Conservation (phyloP, 2,888 invertebrate genomes). For the Pherbina coryleti region DNA sequence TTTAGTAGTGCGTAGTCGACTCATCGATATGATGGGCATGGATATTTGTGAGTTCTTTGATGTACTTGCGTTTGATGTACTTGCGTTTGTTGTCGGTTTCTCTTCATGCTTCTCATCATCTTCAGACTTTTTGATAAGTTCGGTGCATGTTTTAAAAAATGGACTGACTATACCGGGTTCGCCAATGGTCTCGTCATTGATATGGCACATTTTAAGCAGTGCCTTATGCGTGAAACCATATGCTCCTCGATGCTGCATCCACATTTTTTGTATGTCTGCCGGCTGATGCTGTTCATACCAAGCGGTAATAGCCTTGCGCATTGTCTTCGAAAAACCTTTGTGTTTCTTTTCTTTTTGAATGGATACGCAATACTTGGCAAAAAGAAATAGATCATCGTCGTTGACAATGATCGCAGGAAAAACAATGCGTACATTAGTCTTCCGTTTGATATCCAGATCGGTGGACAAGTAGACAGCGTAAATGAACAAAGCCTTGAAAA, state of each 20-base stretch:
- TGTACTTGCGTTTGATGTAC: background rate
- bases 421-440: constrained; percentile 52
- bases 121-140: constrained; percentile 46
- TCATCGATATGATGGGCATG: constrained; percentile 50
- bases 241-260: constrained; percentile 53
- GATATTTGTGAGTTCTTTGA: background rate
- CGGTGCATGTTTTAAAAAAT: constrained; percentile 52
- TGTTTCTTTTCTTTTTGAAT: constrained; percentile 53
- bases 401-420: constrained; percentile 52
- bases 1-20: constrained; percentile 54
- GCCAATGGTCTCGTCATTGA: constrained; percentile 50
- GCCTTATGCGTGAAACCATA: constrained; percentile 56
- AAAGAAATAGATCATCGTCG: constrained; percentile 60
- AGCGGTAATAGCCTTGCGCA: constrained; percentile 59
- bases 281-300: constrained; percentile 60
- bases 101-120: background rate
- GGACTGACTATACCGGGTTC: constrained; percentile 40
- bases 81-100: background rate
- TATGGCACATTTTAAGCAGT: constrained; percentile 59
- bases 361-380: constrained; percentile 56
- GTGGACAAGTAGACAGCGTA: constrained; percentile 59
- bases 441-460: constrained; percentile 48
- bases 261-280: constrained; percentile 55
- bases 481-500: constrained; percentile 54
- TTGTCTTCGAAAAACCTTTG: constrained; percentile 58